A percentile compares a stretch with the other conserved stretches of the same genome.
phyloP scores from a whole-genome alignment of 2,888 invertebrate species.

The Yponomeuta evonymella region DNA sequence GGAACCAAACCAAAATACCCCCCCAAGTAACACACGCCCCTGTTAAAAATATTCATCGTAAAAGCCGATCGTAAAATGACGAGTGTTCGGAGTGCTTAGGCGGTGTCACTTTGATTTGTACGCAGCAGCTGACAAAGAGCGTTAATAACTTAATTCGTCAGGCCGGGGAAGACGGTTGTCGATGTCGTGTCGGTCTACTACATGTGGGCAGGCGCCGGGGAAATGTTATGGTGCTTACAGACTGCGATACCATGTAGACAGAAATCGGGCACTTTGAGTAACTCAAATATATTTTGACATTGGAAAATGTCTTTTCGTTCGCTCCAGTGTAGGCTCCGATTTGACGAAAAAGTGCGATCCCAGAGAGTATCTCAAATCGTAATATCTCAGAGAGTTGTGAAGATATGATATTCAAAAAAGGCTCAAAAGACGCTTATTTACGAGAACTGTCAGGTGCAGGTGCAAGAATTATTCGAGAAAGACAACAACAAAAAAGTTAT shows the following conservation, averaged over 20 bases:
- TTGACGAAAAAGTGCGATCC: no score
- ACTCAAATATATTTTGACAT: no score
- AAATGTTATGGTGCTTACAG: constrained; percentile 36
- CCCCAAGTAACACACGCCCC: neutral
- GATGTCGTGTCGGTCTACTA: constrained; percentile 33
- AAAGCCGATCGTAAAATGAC: constrained; percentile 30
- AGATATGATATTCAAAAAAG: no score
- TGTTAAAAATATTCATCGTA: neutral
- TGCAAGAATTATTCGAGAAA: no score
- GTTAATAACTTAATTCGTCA: constrained; percentile 77
- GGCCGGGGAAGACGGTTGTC: constrained; percentile 66
- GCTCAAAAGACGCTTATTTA: no score
- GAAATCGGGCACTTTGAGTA: neutral
- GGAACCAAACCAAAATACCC: neutral
- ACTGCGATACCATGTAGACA: neutral
- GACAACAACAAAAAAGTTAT: no score
- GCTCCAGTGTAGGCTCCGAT: no score
- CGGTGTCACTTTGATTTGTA: constrained; percentile 71
- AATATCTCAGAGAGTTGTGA: no score
- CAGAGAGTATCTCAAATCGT: no score
- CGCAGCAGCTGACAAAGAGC: constrained; percentile 65
- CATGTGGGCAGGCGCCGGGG: constrained; percentile 59
- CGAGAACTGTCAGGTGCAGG: no score
- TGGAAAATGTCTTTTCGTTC: no score
- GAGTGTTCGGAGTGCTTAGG: constrained; percentile 50